These are phyloP conservation scores for Megaceryle torquata DNA, from an alignment of 2,113 vertebrate genomes.

Conservation along the genomic window DNA sequence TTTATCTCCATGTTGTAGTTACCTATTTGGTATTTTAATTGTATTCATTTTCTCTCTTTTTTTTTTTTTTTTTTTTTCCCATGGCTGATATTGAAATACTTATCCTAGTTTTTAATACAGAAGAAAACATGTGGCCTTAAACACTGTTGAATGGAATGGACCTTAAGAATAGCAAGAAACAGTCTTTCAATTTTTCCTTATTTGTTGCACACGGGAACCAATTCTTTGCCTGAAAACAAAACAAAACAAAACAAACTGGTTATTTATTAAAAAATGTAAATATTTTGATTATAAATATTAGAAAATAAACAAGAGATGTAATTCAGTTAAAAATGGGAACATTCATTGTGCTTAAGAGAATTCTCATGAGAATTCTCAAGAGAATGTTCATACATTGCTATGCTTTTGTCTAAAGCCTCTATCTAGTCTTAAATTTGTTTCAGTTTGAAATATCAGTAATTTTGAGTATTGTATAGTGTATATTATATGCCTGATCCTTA, in stretches of 20 bases:
- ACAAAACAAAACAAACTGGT: background rate
- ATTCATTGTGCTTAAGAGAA: background rate
- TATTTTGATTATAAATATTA: background rate
- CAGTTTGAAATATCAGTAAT: background rate
- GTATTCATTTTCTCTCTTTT: background rate
- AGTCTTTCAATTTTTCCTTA: background rate
- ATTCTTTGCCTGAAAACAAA: background rate
- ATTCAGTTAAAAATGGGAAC: background rate
- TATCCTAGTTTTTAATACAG: background rate
- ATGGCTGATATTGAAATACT: background rate
- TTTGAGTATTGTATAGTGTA: background rate
- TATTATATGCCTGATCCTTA: background rate
- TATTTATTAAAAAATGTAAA: background rate
- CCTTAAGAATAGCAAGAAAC: background rate
- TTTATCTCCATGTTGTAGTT: background rate
- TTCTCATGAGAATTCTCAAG: background rate
- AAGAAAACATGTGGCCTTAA: background rate
- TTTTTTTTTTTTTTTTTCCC: no score
- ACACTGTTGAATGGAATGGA: background rate
- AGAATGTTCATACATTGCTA: background rate
- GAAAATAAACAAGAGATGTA: background rate
- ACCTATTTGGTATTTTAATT: background rate
- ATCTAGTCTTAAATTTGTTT: background rate
- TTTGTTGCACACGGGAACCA: background rate
- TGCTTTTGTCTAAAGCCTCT: background rate